Evolutionary conservation across 2,113 vertebrate genomes (phyloP).

Genomic region (Labeo catla): DNA sequence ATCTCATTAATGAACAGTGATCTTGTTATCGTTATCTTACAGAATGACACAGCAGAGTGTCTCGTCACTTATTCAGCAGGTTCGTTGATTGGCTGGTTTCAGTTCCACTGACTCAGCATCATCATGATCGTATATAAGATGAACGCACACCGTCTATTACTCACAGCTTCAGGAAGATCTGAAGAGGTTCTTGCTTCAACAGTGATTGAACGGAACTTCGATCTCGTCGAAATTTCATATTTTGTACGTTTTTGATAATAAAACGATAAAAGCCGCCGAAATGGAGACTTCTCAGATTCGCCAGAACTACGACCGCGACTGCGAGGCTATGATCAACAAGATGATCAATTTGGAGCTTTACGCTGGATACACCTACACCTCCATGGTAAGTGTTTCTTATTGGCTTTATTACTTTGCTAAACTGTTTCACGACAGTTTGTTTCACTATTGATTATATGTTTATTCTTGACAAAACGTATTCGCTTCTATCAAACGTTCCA

Average conservation of each 20-base stretch:
- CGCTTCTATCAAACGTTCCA: no score
- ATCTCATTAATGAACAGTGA: no score
- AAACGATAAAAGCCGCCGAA: no score
- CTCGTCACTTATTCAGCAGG: not conserved
- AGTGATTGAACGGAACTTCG: conserved; percentile 85
- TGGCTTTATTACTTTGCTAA: no score
- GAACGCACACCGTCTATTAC: fast-evolving
- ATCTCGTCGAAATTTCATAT: not conserved
- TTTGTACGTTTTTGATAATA: not conserved
- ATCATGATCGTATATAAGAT: conserved; percentile 63
- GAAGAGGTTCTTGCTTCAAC: conserved; percentile 80
- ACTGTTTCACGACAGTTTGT: no score
- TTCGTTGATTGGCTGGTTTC: not conserved
- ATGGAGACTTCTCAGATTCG: conserved; percentile 80
- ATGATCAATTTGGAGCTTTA: conserved; percentile 69
- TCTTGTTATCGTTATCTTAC: no score
- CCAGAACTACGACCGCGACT: conserved; percentile 90
- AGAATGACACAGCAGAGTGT: no score
- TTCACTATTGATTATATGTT: no score
- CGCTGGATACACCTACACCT: no score
- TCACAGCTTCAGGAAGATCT: conserved; percentile 10
- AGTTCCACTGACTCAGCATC: not conserved
- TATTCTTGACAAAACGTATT: no score
- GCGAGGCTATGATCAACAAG: conserved; percentile 86
- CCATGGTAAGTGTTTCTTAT: no score